Evolutionary conservation across 2,113 vertebrate genomes (phyloP), one percentile per base, ranked within the genome.

Genomic region (Calypte anna): DNA sequence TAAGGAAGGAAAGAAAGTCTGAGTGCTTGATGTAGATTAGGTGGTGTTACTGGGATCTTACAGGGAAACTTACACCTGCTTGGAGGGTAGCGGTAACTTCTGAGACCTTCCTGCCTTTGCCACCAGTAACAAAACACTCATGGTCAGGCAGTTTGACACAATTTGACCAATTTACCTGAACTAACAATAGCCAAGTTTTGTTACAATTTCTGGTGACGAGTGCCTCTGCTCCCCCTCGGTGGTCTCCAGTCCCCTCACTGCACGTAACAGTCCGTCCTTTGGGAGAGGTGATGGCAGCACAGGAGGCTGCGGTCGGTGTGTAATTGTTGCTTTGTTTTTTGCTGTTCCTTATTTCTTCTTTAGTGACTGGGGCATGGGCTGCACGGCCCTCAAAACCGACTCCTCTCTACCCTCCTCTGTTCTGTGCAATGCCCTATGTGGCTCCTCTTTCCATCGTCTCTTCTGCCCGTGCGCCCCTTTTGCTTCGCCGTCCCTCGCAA

Each of bases 361-460:
- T 16, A 33, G 16, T 2, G 4, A 6, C 6, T 62, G 0, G 0
- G 2, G 7, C 12, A 4, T 0, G 2, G 38, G 19, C 40, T 53
- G 59, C 16, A 12, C 48, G 61, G 4, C 21, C 33, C 14, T 23
- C 24, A 0, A 2, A 27, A 1, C 0, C n/a, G 18, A 12, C 58
- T 7, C 4, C 3, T 15, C 3, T 53, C 12, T 50, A 12, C 10
- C 9, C 8, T 7, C 19, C 19, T 48, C 19, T 19, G 18, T 27
- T 66, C 25, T 31, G 16, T 8, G 18, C 4, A 2, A 5, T 43
- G 31, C 6, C 22, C 43, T 6, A 0, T 30, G 28, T 48, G 8
- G 33, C 4, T 55, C 6, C 6, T 36, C 23, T 16, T 73, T 28
- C 15, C 14, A 46, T 14, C 2, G 0, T 28, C 36, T 5, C 14